Evolutionary conservation across 2,888 invertebrate species (phyloP), one percentile per base, ranked within the genome.

Genomic region (Galerucella pusilla): DNA sequence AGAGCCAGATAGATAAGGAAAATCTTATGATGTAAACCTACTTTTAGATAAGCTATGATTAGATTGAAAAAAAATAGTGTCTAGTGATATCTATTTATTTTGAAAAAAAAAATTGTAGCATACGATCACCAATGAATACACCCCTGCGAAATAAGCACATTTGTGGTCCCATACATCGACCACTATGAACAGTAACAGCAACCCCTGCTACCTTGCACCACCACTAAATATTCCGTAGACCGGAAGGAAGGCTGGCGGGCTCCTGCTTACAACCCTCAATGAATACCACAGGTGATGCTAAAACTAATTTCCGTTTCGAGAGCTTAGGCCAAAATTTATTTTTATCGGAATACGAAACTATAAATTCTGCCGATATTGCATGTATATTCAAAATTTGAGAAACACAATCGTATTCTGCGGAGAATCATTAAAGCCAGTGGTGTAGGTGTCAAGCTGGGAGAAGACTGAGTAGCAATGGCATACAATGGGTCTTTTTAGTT

Each of bases 281-380:
- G 83, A 83, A 82, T 83, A 83, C 82, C 83, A 83, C 83, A 83
- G 81, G 79, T 80, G 82, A 82, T 83, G 82, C 82, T 82, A 80
- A 82, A 84, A 84, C 83, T 83, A 84, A 84, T 84, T 84, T 84
- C 83, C 83, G 71, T 72, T 66, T 66, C 60, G 66, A 52, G 63
- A 63, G 66, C 66, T 72, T 66, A 66, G 66, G 81, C 65, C 28
- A 49, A 72, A 72, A 72, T 72, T 72, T 72, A 72, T 72, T 72
- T 72, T 72, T 72, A 72, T 72, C 60, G 71, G 71, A 59, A 66
- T 72, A 60, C 66, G 28, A 59, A 59, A 66, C 71, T 72, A 72
- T 72, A 72, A 66, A 72, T 60, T 57, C 45, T 46, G 14, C 9
- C 46, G 71, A 10, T 72, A 72, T 72, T 60, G 65, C 71, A 49